These are phyloP conservation scores for Diarsia mendica DNA, from an alignment of 2,888 invertebrate species.

Conservation along the genomic window DNA sequence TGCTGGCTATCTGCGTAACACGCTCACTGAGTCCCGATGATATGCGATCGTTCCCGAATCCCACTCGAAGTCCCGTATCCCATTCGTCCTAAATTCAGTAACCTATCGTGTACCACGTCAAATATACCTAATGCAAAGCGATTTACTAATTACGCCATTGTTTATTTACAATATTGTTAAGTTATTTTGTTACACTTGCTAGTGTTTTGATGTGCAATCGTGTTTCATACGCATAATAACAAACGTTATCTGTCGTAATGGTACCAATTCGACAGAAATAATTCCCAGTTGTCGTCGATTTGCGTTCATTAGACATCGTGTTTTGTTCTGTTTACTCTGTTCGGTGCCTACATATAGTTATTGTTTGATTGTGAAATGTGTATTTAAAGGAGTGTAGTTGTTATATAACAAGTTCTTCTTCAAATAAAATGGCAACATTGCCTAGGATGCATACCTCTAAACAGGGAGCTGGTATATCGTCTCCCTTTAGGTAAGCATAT, in stretches of 20 bases:
- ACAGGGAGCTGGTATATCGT: conserved; percentile 79
- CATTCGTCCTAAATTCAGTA: conserved; percentile 82
- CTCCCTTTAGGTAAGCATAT: conserved; percentile 83
- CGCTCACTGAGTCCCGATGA: conserved; percentile 66
- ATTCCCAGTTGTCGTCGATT: conserved; percentile 60
- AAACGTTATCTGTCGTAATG: conserved; percentile 64
- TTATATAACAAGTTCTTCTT: conserved; percentile 50
- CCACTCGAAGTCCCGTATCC: conserved; percentile 73
- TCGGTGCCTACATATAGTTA: conserved; percentile 42
- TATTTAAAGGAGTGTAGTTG: conserved; percentile 58
- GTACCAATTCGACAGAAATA: conserved; percentile 53
- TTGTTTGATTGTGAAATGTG: conserved; percentile 60
- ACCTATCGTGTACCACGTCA: conserved; percentile 72
- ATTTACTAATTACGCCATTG: conserved; percentile 68
- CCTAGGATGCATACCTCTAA: conserved; percentile 85
- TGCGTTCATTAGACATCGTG: conserved; percentile 67
- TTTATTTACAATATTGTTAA: conserved; percentile 69
- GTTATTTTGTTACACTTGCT: conserved; percentile 30
- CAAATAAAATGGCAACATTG: conserved; percentile 84
- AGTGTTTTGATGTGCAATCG: conserved; percentile 36
- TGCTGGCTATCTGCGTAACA: conserved; percentile 65
- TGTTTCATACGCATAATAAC: conserved; percentile 26
- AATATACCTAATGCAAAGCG: conserved; percentile 69
- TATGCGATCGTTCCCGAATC: conserved; percentile 79
- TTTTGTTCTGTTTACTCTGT: conserved; percentile 56